Evolutionary conservation across 2,797 vertebrate genomes (phyloP), one percentile per base, ranked within the genome.

Genomic region (Eulemur albifrons): DNA sequence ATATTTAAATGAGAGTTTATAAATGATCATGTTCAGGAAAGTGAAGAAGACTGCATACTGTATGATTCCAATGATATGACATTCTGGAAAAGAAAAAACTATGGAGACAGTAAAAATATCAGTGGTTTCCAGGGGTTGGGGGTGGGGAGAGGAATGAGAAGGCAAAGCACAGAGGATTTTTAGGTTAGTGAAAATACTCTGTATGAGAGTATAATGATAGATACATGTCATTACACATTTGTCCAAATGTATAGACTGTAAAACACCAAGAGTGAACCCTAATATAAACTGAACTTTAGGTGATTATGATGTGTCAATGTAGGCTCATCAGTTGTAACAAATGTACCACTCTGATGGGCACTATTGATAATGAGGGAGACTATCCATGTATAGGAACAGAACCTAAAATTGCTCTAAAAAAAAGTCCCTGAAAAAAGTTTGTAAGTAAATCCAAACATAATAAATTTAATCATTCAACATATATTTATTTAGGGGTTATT

Each of bases 371-470:
- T 75, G 17, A 43, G 32, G 69, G 38, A 73, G 14, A 63, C 5
- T n/a, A 20, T 54, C 7, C 23, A 54, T 20, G 27, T 30, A 38
- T 43, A 2, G 6, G 30, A 17, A 4, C 17, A n/a, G 5, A 88
- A 48, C n/a, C 32, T 54, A 11, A 76, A 82, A 81, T 9, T 73
- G 5, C 40, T 91, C 32, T 50, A 30, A 92, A 57, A 23, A 69
- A 57, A 38, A 52, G 45, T 25, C 52, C 67, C 27, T 89, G 12
- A 14, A 17, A 18, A 79, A 81, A 69, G 17, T 85, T 84, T 92
- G 2, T 92, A 45, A 88, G 30, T 45, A 93, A 95, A 94, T 88
- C 23, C 20, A 93, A 88, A 75, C 30, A 87, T 54, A 73, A 84
- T 23, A 73, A 57, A 92, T 84, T 77, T 69, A 92, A 48, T 92